Evolutionary conservation across 2,113 vertebrate genomes (phyloP).

Genomic region (Carlito syrichta): DNA sequence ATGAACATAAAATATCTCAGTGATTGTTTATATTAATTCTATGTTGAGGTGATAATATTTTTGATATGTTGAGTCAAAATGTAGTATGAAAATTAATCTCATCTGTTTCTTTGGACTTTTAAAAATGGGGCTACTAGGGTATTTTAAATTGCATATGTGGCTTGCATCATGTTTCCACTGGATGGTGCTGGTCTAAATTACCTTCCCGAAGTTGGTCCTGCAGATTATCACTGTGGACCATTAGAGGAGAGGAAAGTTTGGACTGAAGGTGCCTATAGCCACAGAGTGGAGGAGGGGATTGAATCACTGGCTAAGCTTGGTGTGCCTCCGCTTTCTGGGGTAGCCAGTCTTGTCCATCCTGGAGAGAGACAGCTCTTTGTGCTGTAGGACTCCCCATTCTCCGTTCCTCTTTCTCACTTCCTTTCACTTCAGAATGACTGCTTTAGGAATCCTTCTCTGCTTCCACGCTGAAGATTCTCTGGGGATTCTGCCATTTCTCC

Average conservation of each 20-base stretch:
- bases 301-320: background rate
- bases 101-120: background rate
- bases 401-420: background rate
- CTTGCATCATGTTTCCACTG: background rate
- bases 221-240: background rate
- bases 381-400: background rate
- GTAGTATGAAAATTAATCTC: background rate
- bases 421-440: background rate
- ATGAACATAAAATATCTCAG: background rate
- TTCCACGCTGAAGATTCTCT: background rate
- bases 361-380: background rate
- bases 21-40: background rate
- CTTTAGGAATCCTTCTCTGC: background rate
- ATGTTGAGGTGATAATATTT: background rate
- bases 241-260: background rate
- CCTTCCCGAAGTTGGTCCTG: background rate
- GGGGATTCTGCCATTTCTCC: background rate
- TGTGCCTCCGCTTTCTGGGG: fast-evolving
- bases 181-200: background rate
- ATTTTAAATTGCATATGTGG: background rate
- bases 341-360: background rate
- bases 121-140: background rate
- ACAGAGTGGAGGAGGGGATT: background rate
- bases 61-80: background rate
- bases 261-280: background rate